Percentiles rank a stretch among this genome's conserved stretches.
These are phyloP conservation scores for Phyllotreta cruciferae DNA, from an alignment of 2,888 invertebrate genomes.

Conservation along the genomic window DNA sequence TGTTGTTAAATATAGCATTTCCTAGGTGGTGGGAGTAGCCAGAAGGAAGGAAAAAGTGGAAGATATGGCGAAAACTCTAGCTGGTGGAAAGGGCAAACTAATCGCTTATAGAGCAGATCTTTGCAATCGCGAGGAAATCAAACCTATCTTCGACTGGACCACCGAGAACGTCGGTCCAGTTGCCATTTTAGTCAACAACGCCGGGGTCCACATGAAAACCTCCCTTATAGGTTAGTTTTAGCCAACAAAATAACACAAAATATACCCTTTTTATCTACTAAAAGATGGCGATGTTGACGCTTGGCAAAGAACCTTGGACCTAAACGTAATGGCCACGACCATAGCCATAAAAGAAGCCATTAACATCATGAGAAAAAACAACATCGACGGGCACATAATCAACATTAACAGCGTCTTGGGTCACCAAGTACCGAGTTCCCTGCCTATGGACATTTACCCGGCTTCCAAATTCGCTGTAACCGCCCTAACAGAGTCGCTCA, in stretches of 20 bases:
- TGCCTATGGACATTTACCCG: slow-evolving; percentile 43
- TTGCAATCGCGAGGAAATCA: slow-evolving; percentile 52
- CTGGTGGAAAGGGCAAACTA: slow-evolving; percentile 50
- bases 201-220: slow-evolving; percentile 47
- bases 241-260: neutral
- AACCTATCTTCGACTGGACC: slow-evolving; percentile 52
- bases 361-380: slow-evolving; percentile 45
- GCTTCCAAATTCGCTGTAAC: slow-evolving; percentile 46
- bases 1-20: too few species aligned
- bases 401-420: slow-evolving; percentile 51
- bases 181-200: slow-evolving; percentile 57
- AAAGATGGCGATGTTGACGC: slow-evolving; percentile 39
- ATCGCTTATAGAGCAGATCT: slow-evolving; percentile 54
- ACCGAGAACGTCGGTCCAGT: slow-evolving; percentile 53
- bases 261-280: neutral
- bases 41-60: slow-evolving; percentile 44
- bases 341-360: slow-evolving; percentile 50
- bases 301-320: slow-evolving; percentile 42
- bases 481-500: slow-evolving; percentile 43
- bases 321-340: slow-evolving; percentile 42
- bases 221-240: slow-evolving; percentile 41
- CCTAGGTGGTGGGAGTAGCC: slow-evolving; percentile 47
- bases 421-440: slow-evolving; percentile 44
- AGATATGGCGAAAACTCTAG: slow-evolving; percentile 36
- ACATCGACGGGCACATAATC: slow-evolving; percentile 50